These are phyloP conservation scores for Meleagris gallopavo DNA, from an alignment of 2,113 vertebrate genomes.

Conservation along the genomic window DNA sequence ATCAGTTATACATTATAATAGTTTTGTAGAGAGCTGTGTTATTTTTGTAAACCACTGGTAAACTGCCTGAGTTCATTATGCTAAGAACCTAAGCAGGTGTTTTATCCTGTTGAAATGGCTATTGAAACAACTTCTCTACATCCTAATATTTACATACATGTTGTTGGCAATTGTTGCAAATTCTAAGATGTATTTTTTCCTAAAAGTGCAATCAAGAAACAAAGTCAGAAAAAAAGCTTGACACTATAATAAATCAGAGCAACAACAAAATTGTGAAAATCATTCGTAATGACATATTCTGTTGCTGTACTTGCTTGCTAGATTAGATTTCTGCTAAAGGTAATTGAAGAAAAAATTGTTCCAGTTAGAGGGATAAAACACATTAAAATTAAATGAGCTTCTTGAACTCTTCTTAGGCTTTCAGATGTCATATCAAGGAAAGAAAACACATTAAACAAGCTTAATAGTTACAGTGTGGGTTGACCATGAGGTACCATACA, in stretches of 20 bases:
- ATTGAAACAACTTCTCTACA: slow-evolving; percentile 16
- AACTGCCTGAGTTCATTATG: slow-evolving; percentile 37
- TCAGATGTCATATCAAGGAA: neutral
- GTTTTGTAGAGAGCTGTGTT: neutral
- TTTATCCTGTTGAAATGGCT: slow-evolving; percentile 27
- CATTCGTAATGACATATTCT: slow-evolving; percentile 60
- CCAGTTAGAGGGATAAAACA: slow-evolving; percentile 55
- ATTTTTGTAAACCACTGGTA: slow-evolving; percentile 20
- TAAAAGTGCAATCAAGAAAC: slow-evolving; percentile 39
- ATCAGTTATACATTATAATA: slow-evolving; percentile 22
- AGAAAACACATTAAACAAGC: neutral
- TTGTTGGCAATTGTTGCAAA: neutral
- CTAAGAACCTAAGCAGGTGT: neutral
- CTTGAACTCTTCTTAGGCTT: slow-evolving; percentile 31
- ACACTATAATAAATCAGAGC: slow-evolving; percentile 54
- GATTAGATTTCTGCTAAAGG: slow-evolving; percentile 61
- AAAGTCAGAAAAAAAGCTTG: slow-evolving; percentile 37
- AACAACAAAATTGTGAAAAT: slow-evolving; percentile 53
- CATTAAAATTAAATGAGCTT: slow-evolving; percentile 54
- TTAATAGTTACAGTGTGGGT: neutral
- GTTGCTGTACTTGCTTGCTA: slow-evolving; percentile 47
- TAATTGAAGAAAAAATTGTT: slow-evolving; percentile 65
- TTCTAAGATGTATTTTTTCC: neutral
- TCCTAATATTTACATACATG: neutral
- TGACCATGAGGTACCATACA: neutral